Conservation (phyloP, 1,140 invertebrate species). For the Rhynchophorus ferrugineus region DNA sequence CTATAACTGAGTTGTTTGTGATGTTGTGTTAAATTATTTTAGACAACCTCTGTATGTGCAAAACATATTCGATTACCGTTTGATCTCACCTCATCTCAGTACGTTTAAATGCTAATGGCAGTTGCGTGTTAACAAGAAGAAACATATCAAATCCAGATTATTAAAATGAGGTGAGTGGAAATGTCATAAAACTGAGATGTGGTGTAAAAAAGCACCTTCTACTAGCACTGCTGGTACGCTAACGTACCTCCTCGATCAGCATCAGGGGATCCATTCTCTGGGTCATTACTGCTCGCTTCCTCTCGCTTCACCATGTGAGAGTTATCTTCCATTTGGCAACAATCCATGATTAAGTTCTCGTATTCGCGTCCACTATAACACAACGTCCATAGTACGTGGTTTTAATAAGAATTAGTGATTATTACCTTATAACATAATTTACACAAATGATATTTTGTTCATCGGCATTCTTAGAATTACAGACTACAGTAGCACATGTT, state of each 20-base stretch:
- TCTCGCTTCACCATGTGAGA: slow-evolving; percentile 69
- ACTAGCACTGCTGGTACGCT: slow-evolving; percentile 39
- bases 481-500: slow-evolving; percentile 93
- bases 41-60: no score
- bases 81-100: neutral
- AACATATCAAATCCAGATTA: no score
- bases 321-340: slow-evolving; percentile 80
- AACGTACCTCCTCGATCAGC: slow-evolving; percentile 65
- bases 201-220: slow-evolving; percentile 25
- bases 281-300: slow-evolving; percentile 68
- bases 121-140: no score
- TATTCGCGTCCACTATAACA: slow-evolving; percentile 80
- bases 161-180: neutral
- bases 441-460: slow-evolving; percentile 95
- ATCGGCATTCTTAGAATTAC: slow-evolving; percentile 88
- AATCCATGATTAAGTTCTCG: slow-evolving; percentile 85
- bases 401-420: no score
- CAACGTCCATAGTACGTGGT: no score
- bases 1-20: no score
- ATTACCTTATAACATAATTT: slow-evolving; percentile 87
- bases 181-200: slow-evolving; percentile 6
- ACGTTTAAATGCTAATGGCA: neutral
- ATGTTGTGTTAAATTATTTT: no score
- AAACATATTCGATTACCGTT: no score
- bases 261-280: slow-evolving; percentile 78